Conservation (phyloP, 2,797 vertebrate genomes). For the Paramormyrops hopkinsi region DNA sequence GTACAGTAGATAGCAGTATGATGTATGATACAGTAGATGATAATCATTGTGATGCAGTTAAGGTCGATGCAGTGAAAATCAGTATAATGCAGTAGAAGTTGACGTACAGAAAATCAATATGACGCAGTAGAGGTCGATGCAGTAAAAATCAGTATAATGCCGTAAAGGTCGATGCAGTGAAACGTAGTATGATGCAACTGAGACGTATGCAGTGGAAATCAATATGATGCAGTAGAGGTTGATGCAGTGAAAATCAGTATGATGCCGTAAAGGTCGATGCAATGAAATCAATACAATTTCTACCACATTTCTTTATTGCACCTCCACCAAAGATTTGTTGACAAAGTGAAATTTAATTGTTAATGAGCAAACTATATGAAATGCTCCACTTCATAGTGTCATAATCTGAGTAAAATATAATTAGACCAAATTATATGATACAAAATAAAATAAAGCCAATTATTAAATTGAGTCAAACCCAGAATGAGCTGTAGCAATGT, state of each 20-base stretch:
- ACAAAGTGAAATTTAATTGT: neutral
- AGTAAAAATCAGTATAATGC: neutral
- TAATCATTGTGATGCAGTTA: neutral
- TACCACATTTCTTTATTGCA: neutral
- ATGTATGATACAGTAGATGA: neutral
- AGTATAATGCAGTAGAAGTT: neutral
- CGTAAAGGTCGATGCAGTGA: neutral
- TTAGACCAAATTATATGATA: neutral
- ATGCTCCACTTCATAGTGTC: neutral
- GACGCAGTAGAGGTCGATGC: neutral
- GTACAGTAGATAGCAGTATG: neutral
- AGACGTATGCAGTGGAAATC: neutral
- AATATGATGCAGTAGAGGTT: neutral
- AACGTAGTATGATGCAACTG: neutral
- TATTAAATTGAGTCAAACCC: neutral
- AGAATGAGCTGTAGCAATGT: neutral
- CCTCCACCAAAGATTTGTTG: neutral
- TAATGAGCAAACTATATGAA: neutral
- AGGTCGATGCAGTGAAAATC: neutral
- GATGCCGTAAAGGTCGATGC: neutral
- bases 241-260: neutral
- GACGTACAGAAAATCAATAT: neutral
- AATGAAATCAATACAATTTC: neutral
- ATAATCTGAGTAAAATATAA: neutral
- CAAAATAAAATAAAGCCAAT: neutral